These are phyloP conservation scores for Capitulum mitella DNA, from an alignment of 2,888 invertebrate genomes.

Conservation along the genomic window DNA sequence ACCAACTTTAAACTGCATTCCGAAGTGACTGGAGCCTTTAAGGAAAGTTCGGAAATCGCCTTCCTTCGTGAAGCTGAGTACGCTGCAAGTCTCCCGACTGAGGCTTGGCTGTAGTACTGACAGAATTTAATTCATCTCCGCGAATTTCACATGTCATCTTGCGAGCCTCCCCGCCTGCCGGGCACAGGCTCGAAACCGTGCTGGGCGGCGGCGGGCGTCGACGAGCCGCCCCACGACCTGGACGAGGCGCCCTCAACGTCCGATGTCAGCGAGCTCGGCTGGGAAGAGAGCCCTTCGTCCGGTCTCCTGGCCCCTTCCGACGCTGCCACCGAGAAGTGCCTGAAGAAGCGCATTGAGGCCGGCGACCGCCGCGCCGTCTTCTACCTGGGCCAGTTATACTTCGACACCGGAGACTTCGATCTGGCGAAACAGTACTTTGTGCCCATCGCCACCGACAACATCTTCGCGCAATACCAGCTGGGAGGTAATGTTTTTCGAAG, in stretches of 20 bases:
- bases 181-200: too few relatives aligned
- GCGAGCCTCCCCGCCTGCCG: too few relatives aligned
- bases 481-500: slow-evolving; percentile 1
- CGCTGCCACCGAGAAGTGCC: background rate
- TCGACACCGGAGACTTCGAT: background rate
- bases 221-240: too few relatives aligned
- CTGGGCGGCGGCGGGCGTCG: too few relatives aligned
- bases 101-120: too few relatives aligned
- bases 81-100: too few relatives aligned
- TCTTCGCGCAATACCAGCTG: slow-evolving; percentile 9
- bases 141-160: too few relatives aligned
- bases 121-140: too few relatives aligned
- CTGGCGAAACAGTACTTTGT: background rate
- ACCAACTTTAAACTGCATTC: too few relatives aligned
- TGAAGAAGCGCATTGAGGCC: background rate
- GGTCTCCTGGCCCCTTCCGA: background rate
- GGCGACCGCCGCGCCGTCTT: background rate
- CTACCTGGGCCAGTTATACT: background rate
- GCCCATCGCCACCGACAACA: background rate
- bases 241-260: background rate
- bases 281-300: background rate
- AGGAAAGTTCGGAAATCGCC: too few relatives aligned
- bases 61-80: too few relatives aligned
- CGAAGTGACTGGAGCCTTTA: too few relatives aligned
- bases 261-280: background rate